Conservation (phyloP, 1,140 invertebrate genomes). For the Leptoteleia sp. region DNA sequence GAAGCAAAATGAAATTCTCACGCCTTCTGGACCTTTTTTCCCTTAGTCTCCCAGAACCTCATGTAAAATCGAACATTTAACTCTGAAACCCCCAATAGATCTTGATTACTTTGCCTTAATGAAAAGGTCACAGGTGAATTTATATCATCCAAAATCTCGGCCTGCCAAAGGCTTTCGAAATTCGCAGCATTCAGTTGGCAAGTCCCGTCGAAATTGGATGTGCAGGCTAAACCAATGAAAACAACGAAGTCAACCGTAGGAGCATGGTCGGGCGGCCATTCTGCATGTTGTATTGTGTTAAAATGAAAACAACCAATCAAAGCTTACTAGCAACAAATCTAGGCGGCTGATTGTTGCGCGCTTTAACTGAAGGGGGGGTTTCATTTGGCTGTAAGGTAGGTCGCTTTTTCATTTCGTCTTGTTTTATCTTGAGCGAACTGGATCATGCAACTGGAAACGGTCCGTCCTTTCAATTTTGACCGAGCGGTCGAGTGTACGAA, state of each 20-base stretch:
- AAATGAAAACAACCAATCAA: constrained; percentile 5
- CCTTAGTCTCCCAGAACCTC: no score
- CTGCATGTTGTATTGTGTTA: not conserved
- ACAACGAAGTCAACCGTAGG: constrained; percentile 52
- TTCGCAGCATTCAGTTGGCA: not conserved
- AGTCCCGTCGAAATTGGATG: not conserved
- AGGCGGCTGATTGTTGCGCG: constrained; percentile 46
- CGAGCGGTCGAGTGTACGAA: constrained; percentile 51
- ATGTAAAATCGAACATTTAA: no score
- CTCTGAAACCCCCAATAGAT: no score
- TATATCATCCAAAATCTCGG: not conserved
- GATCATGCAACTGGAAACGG: constrained; percentile 64
- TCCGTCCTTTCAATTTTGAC: constrained; percentile 59
- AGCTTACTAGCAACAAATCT: constrained; percentile 6
- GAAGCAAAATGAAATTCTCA: no score
- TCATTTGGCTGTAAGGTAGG: no score
- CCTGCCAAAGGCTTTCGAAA: no score
- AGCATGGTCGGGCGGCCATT: no score
- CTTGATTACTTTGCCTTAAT: constrained; percentile 3
- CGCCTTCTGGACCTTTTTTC: no score
- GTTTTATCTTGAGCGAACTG: constrained; percentile 34
- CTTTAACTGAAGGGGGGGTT: constrained; percentile 34
- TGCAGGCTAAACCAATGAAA: not conserved
- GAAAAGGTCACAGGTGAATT: not conserved
- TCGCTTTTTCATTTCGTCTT: constrained; percentile 55